Evolutionary conservation across 2,113 vertebrate species (phyloP).

Genomic region (Oophaga pumilio): DNA sequence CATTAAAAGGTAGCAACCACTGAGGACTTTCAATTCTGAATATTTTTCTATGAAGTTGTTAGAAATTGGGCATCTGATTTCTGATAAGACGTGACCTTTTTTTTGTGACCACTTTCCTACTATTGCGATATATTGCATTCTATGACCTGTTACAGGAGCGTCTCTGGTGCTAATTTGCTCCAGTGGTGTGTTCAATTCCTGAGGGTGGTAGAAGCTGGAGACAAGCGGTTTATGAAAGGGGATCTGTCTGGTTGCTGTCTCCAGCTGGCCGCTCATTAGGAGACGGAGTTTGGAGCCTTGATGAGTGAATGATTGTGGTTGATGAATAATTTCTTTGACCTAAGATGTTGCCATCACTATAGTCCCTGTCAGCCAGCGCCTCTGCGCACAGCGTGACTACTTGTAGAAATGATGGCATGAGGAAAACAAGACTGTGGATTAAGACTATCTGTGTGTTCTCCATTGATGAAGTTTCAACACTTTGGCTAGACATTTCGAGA

Average conservation of each 20-base stretch:
- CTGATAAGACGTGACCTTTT: no score
- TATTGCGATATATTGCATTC: background rate
- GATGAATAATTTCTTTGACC: slow-evolving; percentile 45
- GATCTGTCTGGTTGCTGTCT: slow-evolving; percentile 48
- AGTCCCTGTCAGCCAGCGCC: background rate
- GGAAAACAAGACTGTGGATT: slow-evolving; percentile 15
- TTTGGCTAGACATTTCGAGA: background rate
- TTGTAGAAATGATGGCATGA: slow-evolving; percentile 19
- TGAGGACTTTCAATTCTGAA: no score
- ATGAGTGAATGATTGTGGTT: slow-evolving; percentile 53
- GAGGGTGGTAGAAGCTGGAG: slow-evolving; percentile 1
- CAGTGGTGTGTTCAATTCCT: slow-evolving; percentile 21
- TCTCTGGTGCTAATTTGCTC: slow-evolving; percentile 23
- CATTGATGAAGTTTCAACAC: slow-evolving; percentile 14
- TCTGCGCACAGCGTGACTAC: background rate
- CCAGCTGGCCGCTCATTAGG: slow-evolving; percentile 46
- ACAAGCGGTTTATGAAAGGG: slow-evolving; percentile 25
- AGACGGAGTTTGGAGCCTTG: slow-evolving; percentile 22
- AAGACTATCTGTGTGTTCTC: slow-evolving; percentile 15
- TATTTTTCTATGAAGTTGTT: no score
- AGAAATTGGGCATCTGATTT: no score
- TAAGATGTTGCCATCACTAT: slow-evolving; percentile 15
- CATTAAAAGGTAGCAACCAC: no score
- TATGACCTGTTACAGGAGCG: background rate
- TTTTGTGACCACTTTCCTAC: background rate